Conservation (phyloP, 2,888 invertebrate genomes). For the Hemistola chrysoprasaria region DNA sequence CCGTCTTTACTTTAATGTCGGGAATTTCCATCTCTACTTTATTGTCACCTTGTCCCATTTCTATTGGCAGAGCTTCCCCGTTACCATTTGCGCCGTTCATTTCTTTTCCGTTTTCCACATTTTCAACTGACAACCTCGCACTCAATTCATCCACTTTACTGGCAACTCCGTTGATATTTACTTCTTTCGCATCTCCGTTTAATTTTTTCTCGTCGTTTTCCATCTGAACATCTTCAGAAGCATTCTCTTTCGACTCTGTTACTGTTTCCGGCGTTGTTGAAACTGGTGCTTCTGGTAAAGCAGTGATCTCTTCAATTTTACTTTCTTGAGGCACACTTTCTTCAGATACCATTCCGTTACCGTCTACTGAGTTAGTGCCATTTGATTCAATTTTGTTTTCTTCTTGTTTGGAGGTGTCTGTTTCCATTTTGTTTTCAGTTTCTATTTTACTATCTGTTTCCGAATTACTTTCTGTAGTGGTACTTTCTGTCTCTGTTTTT, state of each 20-base stretch:
- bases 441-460: slow-evolving; percentile 6
- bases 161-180: slow-evolving; percentile 58
- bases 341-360: slow-evolving; percentile 11
- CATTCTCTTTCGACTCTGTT: slow-evolving; percentile 26
- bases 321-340: slow-evolving; percentile 31
- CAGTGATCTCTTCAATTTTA: slow-evolving; percentile 29
- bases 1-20: slow-evolving; percentile 82
- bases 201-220: slow-evolving; percentile 53
- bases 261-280: slow-evolving; percentile 12
- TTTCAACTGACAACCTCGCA: slow-evolving; percentile 62
- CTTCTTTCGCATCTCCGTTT: slow-evolving; percentile 62
- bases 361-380: slow-evolving; percentile 1
- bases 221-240: slow-evolving; percentile 33
- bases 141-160: slow-evolving; percentile 59
- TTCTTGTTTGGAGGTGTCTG: slow-evolving; percentile 3
- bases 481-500: background rate
- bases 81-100: slow-evolving; percentile 31
- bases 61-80: slow-evolving; percentile 43
- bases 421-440: background rate
- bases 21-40: slow-evolving; percentile 52
- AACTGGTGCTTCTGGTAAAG: slow-evolving; percentile 12
- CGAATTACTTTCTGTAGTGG: background rate
- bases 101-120: slow-evolving; percentile 62
- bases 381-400: slow-evolving; percentile 3
- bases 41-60: slow-evolving; percentile 64